A percentile compares a stretch with the other conserved stretches of the same genome.
Evolutionary conservation across 2,797 vertebrate genomes (phyloP).

Genomic region (Lophius americanus): DNA sequence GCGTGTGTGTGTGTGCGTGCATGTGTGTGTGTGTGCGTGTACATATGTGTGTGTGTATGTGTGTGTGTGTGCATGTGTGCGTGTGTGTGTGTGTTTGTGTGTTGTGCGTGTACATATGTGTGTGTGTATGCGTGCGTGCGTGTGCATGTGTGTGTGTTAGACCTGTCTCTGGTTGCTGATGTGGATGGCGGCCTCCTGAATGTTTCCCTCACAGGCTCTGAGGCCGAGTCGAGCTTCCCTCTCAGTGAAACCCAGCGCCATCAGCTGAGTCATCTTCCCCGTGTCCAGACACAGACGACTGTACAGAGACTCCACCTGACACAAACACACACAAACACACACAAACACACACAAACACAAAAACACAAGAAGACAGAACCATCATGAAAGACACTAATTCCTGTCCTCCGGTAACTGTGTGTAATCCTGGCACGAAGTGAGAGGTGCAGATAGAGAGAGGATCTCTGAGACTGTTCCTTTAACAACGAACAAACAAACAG

Average conservation of each 20-base stretch:
- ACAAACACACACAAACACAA: background rate
- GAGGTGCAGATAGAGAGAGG: too few species aligned
- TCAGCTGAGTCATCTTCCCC: conserved; percentile 83
- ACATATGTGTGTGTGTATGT: too few species aligned
- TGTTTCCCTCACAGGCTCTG: conserved; percentile 88
- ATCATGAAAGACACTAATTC: too few species aligned
- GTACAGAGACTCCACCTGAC: conserved; percentile 87
- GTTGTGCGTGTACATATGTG: too few species aligned
- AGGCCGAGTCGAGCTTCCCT: conserved; percentile 92
- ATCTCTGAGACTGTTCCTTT: too few species aligned
- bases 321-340: conserved; percentile 28
- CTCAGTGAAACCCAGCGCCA: conserved; percentile 87
- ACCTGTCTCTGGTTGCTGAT: conserved; percentile 90
- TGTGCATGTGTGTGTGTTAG: background rate
- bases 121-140: too few species aligned
- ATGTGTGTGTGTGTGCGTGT: background rate
- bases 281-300: conserved; percentile 85
- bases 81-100: conserved; percentile 7
- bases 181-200: conserved; percentile 85
- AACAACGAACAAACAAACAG: background rate
- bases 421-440: too few species aligned
- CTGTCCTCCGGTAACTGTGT: too few species aligned
- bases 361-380: background rate
- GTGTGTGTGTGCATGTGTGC: background rate
- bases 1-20: background rate